Evolutionary conservation across 2,797 vertebrate species (phyloP).

Genomic region (Allobates femoralis): DNA sequence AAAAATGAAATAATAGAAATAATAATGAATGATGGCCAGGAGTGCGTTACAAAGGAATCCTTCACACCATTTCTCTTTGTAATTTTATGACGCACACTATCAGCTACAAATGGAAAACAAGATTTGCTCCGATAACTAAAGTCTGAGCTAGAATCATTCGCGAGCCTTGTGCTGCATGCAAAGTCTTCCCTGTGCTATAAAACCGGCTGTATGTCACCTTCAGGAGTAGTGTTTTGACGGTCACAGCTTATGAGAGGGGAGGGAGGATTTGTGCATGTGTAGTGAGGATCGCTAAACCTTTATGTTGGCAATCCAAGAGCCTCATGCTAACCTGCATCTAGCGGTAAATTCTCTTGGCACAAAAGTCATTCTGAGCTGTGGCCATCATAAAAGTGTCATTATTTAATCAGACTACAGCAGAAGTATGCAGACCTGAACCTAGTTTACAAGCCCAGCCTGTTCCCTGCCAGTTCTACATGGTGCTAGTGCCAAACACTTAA

Average conservation of each 20-base stretch:
- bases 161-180: conserved; percentile 28
- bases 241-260: conserved; percentile 54
- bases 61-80: conserved; percentile 47
- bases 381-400: conserved; percentile 59
- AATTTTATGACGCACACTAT: conserved; percentile 46
- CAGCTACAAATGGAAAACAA: conserved; percentile 59
- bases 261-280: conserved; percentile 58
- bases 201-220: conserved; percentile 59
- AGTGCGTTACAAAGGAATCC: conserved; percentile 46
- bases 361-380: conserved; percentile 60
- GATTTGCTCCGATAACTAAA: conserved; percentile 55
- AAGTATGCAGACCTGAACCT: conserved; percentile 51
- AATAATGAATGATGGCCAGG: conserved; percentile 52
- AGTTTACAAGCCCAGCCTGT: conserved; percentile 53
- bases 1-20: conserved; percentile 55
- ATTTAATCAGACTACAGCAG: conserved; percentile 59
- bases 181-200: conserved; percentile 46
- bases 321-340: conserved; percentile 59
- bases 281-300: conserved; percentile 61
- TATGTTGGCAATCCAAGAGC: conserved; percentile 61
- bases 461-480: conserved; percentile 40
- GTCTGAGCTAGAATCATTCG: conserved; percentile 35
- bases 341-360: conserved; percentile 59
- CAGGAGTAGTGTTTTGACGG: conserved; percentile 52
- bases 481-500: conserved; percentile 39